These are phyloP conservation scores for Colletes gigas DNA, from an alignment of 1,140 invertebrate species.

Conservation along the genomic window DNA sequence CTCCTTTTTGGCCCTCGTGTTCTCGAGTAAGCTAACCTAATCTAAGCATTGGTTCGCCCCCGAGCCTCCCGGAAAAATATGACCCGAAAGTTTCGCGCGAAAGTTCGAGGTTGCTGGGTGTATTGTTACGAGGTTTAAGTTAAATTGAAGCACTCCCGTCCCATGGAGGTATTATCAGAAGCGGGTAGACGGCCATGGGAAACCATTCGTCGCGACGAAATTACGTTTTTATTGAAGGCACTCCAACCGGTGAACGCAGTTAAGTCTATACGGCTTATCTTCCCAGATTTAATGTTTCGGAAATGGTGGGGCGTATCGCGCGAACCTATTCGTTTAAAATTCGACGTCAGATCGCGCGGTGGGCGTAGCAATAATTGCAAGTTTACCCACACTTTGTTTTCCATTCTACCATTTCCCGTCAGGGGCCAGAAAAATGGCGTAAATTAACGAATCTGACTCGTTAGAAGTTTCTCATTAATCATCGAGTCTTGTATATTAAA, in stretches of 20 bases:
- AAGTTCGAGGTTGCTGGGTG: slow-evolving; percentile 28
- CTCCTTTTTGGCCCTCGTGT: background rate
- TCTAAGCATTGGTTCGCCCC: background rate
- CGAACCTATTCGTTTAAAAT: background rate
- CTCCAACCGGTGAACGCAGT: background rate
- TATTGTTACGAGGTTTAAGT: slow-evolving; percentile 66
- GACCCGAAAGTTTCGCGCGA: slow-evolving; percentile 3
- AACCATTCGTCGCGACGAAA: slow-evolving; percentile 62
- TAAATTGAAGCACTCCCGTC: slow-evolving; percentile 61
- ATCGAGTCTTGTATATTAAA: no score
- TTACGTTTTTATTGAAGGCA: slow-evolving; percentile 63
- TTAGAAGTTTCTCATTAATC: no score
- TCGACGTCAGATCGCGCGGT: background rate
- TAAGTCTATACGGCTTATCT: slow-evolving; percentile 21
- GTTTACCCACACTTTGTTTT: background rate
- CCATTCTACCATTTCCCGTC: no score
- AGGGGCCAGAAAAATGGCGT: no score
- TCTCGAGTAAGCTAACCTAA: background rate
- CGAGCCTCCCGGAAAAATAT: slow-evolving; percentile 15
- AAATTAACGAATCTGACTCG: no score
- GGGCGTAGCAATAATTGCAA: background rate
- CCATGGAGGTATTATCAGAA: slow-evolving; percentile 48
- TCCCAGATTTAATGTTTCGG: slow-evolving; percentile 4
- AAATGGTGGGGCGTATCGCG: background rate
- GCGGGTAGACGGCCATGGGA: slow-evolving; percentile 39